Evolutionary conservation across 2,888 invertebrate genomes (phyloP).

Genomic region (Campoplex nolae): DNA sequence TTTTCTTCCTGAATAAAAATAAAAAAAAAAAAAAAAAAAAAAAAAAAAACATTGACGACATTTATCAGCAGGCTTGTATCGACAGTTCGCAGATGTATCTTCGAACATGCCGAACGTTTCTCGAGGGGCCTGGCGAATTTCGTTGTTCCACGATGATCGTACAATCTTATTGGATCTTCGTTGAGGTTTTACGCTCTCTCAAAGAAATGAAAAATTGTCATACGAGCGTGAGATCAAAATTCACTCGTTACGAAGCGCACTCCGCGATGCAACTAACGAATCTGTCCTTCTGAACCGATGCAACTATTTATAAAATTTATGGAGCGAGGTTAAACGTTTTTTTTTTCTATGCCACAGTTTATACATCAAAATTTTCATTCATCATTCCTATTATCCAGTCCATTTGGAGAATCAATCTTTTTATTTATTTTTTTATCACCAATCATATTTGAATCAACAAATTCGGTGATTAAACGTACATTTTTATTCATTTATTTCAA

Average conservation of each 20-base stretch:
- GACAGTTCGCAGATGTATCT: neutral
- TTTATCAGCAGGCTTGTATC: neutral
- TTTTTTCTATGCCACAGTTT: neutral
- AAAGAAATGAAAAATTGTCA: neutral
- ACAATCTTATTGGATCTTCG: no score
- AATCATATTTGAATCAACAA: neutral
- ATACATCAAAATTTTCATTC: conserved; percentile 12
- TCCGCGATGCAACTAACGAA: neutral
- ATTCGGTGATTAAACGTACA: neutral
- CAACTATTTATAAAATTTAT: conserved; percentile 35
- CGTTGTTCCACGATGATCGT: neutral
- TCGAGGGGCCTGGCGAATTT: neutral
- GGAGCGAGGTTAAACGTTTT: conserved; percentile 41
- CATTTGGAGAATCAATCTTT: no score
- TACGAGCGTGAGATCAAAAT: conserved; percentile 20
- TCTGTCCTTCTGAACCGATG: conserved; percentile 51
- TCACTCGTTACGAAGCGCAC: neutral
- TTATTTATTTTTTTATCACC: no score
- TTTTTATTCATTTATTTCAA: neutral
- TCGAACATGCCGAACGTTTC: neutral
- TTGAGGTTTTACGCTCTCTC: neutral
- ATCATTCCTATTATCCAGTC: neutral
- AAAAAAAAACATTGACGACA: neutral
- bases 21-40: neutral
- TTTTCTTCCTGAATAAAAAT: neutral